phyloP scores from a whole-genome alignment of 2,888 invertebrate species.

The Chrysolina oricalcia region DNA sequence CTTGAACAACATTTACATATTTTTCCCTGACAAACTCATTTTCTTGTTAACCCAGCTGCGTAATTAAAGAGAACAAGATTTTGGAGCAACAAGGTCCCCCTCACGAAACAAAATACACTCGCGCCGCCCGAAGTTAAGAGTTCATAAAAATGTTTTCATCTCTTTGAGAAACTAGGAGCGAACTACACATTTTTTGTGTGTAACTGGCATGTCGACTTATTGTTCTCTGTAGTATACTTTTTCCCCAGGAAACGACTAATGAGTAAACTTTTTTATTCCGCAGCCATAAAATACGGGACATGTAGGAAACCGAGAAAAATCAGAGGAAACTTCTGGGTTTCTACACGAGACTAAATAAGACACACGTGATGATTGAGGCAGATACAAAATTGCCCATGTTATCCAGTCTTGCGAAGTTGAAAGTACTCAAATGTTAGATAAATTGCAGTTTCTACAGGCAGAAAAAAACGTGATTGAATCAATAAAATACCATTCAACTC shows the following conservation, averaged over 20 bases:
- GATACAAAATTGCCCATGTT: conserved; percentile 40
- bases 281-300: conserved; percentile 42
- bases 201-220: conserved; percentile 54
- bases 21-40: neutral
- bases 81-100: conserved; percentile 29
- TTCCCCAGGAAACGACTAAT: conserved; percentile 42
- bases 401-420: conserved; percentile 31
- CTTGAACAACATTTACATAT: neutral
- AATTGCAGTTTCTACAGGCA: neutral
- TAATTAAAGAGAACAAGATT: conserved; percentile 33
- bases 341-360: conserved; percentile 38
- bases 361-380: conserved; percentile 35
- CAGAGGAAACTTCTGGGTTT: conserved; percentile 38
- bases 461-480: no score
- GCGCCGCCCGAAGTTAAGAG: conserved; percentile 34
- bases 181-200: conserved; percentile 51
- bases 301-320: conserved; percentile 42
- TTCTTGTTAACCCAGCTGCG: neutral
- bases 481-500: no score
- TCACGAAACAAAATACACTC: conserved; percentile 37
- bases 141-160: conserved; percentile 44
- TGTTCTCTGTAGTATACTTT: conserved; percentile 52
- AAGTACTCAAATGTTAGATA: conserved; percentile 19
- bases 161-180: conserved; percentile 37
- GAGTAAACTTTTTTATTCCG: conserved; percentile 49